Base-by-base conservation (phyloP, 2,888 invertebrate genomes). In the Cheilosia urbana region DNA sequence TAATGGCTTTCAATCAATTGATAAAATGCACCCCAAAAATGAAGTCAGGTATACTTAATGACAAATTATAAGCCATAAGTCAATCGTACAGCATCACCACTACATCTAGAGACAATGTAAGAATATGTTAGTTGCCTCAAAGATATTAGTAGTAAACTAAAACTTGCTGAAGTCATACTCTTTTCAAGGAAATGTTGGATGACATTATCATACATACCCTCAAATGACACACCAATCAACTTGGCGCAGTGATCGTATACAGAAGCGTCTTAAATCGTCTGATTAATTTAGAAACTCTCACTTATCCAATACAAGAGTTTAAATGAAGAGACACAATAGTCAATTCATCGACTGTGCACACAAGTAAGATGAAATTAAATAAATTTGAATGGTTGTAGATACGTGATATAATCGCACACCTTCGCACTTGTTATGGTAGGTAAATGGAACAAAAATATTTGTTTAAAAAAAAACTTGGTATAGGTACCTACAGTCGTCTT, bases 311-410 rank as follows among this genome's bases (percentile, higher is more conserved):
- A 19, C 37, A 21, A 58, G 19, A 57, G 37, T 19, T 37, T 19
- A 58, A 58, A 40, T 15, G 37, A 58, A 21, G 15, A 40, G 15
- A 37, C 15, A 37, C 21, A 58, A 55, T 17, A 55, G 17, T 47
- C 19, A 11, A 47, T 47, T 47, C 19, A 47, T 17, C 47, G 47
- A 47, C 7, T 17, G 17, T 19, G n/a, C 17, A 45, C 17, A 45
- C 45, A 45, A 45, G 15, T 17, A 15, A 5, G 4, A 42, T 6
- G 6, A 42, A 45, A 45, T 17, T 17, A 7, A 19, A 47, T 3
- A 47, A 45, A 17, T 45, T 45, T 17, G 19, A 11, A 47, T 3
- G 9, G 2, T 9, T 17, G 19, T 17, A 2, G 15, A 45, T 17
- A 7, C 17, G 2, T 45, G 15, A 1, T 13, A 13, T 13, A 37